phyloP scores from a whole-genome alignment of 1,140 invertebrate species.

The Saccostrea echinata region DNA sequence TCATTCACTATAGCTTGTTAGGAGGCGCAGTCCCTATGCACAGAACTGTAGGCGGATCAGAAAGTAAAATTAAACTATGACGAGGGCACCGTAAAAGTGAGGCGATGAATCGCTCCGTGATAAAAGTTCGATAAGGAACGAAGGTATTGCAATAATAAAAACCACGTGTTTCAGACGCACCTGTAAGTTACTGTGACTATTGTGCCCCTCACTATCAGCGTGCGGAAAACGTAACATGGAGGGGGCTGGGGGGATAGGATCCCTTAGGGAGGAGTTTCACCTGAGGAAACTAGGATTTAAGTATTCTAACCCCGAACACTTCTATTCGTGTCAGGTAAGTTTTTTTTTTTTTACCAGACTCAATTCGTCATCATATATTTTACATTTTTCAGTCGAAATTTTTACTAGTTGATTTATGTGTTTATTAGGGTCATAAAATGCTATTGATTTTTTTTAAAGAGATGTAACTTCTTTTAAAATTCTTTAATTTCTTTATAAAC shows the following conservation, averaged over 20 bases:
- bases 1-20: too few species aligned
- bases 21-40: too few species aligned
- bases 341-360: not conserved
- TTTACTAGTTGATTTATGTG: too few species aligned
- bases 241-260: not conserved
- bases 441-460: too few species aligned
- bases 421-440: too few species aligned
- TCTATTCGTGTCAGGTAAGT: slow-evolving; percentile 46
- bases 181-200: not conserved
- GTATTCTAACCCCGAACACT: slow-evolving; percentile 15
- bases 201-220: too few species aligned
- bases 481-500: too few species aligned
- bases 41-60: too few species aligned
- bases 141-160: not conserved
- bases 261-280: slow-evolving; percentile 19
- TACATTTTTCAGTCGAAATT: too few species aligned
- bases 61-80: too few species aligned
- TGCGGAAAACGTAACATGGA: not conserved
- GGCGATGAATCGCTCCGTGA: not conserved
- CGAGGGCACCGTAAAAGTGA: not conserved
- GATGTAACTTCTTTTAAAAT: too few species aligned
- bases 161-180: not conserved
- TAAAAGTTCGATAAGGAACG: not conserved
- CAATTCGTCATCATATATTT: too few species aligned
- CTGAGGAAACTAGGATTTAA: slow-evolving; percentile 36